These are phyloP conservation scores for Lutra lutra DNA, from an alignment of 2,797 vertebrate genomes.

Conservation along the genomic window DNA sequence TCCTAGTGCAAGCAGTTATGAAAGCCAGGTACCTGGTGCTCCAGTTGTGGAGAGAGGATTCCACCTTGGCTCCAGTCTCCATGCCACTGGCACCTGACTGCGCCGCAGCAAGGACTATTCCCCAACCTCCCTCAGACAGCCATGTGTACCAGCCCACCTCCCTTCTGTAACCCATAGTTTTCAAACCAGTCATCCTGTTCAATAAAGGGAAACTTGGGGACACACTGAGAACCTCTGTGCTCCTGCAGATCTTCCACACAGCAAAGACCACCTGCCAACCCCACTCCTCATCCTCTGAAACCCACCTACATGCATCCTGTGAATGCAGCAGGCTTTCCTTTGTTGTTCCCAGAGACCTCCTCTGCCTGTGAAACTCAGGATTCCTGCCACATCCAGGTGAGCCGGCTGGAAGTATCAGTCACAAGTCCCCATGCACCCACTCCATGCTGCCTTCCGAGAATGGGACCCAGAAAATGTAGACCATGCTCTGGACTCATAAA, in stretches of 20 bases:
- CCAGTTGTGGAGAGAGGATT: not conserved
- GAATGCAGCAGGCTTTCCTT: not conserved
- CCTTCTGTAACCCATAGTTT: not conserved
- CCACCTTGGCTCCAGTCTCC: not conserved
- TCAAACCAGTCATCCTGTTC: not conserved
- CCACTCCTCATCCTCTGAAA: not conserved
- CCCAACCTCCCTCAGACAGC: too few relatives aligned
- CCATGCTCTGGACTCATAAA: not conserved
- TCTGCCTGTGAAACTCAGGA: not conserved
- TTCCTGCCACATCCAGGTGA: not conserved
- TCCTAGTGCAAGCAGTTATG: not conserved
- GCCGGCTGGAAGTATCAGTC: not conserved
- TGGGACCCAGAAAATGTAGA: not conserved
- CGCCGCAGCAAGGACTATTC: not conserved
- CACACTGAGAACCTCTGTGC: not conserved
- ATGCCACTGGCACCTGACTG: not conserved
- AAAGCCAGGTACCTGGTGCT: not conserved
- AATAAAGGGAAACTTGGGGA: not conserved
- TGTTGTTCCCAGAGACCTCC: too few relatives aligned
- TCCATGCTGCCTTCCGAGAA: not conserved
- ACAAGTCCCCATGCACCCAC: not conserved
- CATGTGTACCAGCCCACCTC: too few relatives aligned
- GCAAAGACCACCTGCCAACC: not conserved
- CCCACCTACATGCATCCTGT: not conserved
- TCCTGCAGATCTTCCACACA: not conserved